phyloP scores from a whole-genome alignment of 2,113 vertebrate genomes.

The Shinisaurus crocodilurus region DNA sequence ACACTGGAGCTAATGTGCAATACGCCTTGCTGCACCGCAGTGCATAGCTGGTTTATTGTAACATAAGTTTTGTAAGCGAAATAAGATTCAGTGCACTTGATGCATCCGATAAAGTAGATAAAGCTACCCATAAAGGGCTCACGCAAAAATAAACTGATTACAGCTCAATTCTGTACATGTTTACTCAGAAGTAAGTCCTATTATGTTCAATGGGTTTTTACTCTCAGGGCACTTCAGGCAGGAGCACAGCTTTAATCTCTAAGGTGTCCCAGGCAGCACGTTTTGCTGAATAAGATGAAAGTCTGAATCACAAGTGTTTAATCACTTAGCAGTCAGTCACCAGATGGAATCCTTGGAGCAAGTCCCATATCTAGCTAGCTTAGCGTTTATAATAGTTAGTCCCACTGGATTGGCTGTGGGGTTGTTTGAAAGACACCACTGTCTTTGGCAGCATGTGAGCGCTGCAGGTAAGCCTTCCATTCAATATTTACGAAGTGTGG shows the following conservation, averaged over 20 bases:
- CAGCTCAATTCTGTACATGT: neutral
- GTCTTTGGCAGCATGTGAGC: neutral
- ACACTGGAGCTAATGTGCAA: neutral
- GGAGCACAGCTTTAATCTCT: too few relatives aligned
- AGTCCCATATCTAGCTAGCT: too few relatives aligned
- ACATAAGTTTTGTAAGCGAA: neutral
- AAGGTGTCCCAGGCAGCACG: too few relatives aligned
- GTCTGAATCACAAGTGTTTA: too few relatives aligned
- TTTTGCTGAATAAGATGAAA: too few relatives aligned
- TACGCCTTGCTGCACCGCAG: neutral
- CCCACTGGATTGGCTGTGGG: neutral
- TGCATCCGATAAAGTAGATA: neutral
- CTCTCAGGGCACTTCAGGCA: neutral
- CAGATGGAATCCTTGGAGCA: too few relatives aligned
- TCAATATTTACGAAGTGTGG: neutral
- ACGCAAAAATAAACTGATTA: neutral
- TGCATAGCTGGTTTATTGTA: neutral
- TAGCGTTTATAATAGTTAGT: too few relatives aligned
- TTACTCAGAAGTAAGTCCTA: neutral
- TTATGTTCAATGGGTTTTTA: neutral
- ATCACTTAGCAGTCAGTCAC: too few relatives aligned
- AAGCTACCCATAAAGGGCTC: neutral
- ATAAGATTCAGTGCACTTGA: neutral
- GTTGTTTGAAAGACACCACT: neutral
- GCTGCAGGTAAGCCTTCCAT: neutral